Evolutionary conservation across 2,113 vertebrate species (phyloP).

Genomic region (Anthoscopus minutus): DNA sequence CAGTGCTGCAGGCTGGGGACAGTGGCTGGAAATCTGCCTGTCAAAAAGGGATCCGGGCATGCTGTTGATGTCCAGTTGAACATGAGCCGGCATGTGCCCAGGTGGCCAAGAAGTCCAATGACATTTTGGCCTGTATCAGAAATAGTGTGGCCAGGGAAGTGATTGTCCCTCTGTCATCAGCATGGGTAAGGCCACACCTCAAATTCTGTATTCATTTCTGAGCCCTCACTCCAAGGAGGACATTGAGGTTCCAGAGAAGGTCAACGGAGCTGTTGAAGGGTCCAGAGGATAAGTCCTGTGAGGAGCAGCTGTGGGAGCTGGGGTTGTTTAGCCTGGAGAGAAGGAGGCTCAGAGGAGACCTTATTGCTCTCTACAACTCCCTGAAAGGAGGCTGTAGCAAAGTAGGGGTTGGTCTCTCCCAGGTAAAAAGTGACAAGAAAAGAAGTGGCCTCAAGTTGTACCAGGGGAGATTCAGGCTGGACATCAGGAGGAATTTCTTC

Average conservation of each 20-base stretch:
- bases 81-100: not conserved
- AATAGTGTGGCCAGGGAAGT: not conserved
- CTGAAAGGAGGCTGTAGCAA: not conserved
- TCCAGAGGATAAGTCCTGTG: not conserved
- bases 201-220: not conserved
- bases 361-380: not conserved
- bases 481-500: not conserved
- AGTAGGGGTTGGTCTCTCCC: not conserved
- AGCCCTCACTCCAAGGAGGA: not conserved
- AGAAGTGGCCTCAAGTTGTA: not conserved
- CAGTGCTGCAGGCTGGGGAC: not conserved
- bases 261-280: rapidly evolving
- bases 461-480: not conserved
- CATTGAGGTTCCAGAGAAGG: not conserved
- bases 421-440: not conserved
- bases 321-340: not conserved
- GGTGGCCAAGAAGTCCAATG: not conserved
- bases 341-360: not conserved
- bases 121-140: not conserved
- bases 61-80: not conserved
- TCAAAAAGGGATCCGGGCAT: not conserved
- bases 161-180: not conserved
- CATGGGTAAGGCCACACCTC: not conserved
- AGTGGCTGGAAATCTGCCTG: not conserved
- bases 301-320: not conserved